Base-by-base conservation (phyloP, 2,113 vertebrate genomes). In the Onychorhynchus coronatus region DNA sequence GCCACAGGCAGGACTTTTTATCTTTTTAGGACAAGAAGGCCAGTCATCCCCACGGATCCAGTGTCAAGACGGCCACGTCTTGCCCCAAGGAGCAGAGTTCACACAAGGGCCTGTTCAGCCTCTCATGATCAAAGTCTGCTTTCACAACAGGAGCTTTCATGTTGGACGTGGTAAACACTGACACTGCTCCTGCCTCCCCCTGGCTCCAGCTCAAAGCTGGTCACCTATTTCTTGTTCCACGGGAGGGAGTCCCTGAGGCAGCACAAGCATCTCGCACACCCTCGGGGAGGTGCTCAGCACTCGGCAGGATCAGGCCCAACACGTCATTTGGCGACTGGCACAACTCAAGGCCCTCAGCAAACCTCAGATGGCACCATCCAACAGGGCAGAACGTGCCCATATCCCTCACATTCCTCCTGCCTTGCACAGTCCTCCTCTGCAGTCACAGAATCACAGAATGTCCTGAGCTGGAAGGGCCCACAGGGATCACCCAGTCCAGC, bases 51-150 rank as follows among this genome's bases (percentile, higher is more conserved):
- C n/a, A 30, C 35, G 31, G 68, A 88, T 55, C 27, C 44, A 4
- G 41, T 0, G 28, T 30, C 56, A 46, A 33, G 39, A 53, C 2
- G 0, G 42, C 33, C 82, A 46, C 7, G 0, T 53, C 65, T 23
- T n/a, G 65, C 84, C 42, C n/a, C 72, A n/a, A 37, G 77, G 84
- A 66, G 80, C 84, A 91, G 73, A 89, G 89, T 41, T 41, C 95
- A 53, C 4, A 0, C 1, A 0, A 59, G 49, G 23, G 35, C 12
- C 89, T 62, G 74, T 39, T 74, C 49, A 91, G 50, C 49, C 65
- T 56, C 63, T 35, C 18, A 0, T 1, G 61, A 27, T 8, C 87
- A 81, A 86, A 89, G 80, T 68, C 63, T 77, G 61, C 68, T 86
- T 61, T 53, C 37, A n/a, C 68, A 68, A 18, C 31, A 73, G 79